Conservation (phyloP, 2,888 invertebrate genomes). For the Caenorhabditis angaria region DNA sequence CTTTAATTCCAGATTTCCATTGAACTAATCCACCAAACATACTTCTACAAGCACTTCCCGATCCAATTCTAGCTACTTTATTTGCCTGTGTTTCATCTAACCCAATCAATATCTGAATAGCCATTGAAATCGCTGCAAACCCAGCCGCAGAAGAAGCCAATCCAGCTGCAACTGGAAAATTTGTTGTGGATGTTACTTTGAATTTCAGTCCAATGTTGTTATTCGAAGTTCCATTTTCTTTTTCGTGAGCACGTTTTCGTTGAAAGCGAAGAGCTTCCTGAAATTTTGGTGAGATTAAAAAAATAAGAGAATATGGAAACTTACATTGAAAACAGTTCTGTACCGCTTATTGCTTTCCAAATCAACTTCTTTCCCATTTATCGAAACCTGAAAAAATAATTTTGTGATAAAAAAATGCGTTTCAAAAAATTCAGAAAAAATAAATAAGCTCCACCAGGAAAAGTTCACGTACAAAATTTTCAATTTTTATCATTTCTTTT, state of each 20-base stretch:
- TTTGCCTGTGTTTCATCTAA: conserved; percentile 63
- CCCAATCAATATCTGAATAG: conserved; percentile 60
- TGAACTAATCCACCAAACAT: conserved; percentile 91
- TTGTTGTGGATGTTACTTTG: conserved; percentile 79
- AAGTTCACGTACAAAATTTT: no score
- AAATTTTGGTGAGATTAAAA: background rate
- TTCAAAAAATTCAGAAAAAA: no score
- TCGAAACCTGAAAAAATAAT: conserved; percentile 37
- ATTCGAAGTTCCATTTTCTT: background rate
- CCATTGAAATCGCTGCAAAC: conserved; percentile 79
- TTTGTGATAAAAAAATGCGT: background rate
- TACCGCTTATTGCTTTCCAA: conserved; percentile 49
- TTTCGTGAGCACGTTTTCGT: conserved; percentile 24
- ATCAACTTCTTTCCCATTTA: conserved; percentile 54
- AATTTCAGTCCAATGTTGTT: background rate
- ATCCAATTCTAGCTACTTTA: conserved; percentile 74
- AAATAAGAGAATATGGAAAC: conserved; percentile 3
- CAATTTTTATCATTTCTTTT: background rate
- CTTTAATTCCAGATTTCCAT: conserved; percentile 81
- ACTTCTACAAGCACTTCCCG: conserved; percentile 96
- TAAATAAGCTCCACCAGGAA: no score
- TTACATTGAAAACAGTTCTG: conserved; percentile 54
- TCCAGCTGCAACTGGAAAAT: conserved; percentile 98
- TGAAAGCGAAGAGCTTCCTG: conserved; percentile 40
- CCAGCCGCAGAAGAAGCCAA: conserved; percentile 98